Conservation (phyloP, 2,113 vertebrate genomes). For the Cebidichthys violaceus region DNA sequence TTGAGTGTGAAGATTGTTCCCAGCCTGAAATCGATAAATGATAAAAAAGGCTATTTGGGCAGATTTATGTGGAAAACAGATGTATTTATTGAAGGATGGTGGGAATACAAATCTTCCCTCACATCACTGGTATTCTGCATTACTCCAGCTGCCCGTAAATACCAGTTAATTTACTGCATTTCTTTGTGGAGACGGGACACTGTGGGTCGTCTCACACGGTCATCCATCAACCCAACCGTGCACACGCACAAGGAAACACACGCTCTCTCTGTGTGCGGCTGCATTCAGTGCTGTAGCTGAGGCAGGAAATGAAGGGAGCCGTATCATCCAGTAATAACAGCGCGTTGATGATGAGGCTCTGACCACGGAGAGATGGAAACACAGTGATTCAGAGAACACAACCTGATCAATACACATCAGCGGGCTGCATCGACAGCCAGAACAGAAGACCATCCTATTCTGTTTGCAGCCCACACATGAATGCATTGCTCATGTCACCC, state of each 20-base stretch:
- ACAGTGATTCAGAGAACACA: slow-evolving; percentile 63
- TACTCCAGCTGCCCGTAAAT: slow-evolving; percentile 19
- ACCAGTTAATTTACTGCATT: slow-evolving; percentile 42
- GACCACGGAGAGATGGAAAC: slow-evolving; percentile 63
- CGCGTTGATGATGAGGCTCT: slow-evolving; percentile 64
- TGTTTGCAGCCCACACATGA: slow-evolving; percentile 61
- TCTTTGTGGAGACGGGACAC: slow-evolving; percentile 55
- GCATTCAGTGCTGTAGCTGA: slow-evolving; percentile 48
- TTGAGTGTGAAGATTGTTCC: not conserved
- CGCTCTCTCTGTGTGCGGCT: not conserved
- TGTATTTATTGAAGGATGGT: slow-evolving; percentile 4
- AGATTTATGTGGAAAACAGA: slow-evolving; percentile 5
- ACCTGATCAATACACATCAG: slow-evolving; percentile 65
- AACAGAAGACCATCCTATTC: slow-evolving; percentile 58
- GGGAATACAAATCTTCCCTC: slow-evolving; percentile 18
- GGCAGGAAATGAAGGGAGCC: slow-evolving; percentile 78
- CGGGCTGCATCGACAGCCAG: slow-evolving; percentile 41
- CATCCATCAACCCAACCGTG: slow-evolving; percentile 14
- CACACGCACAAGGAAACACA: not conserved
- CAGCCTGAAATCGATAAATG: not conserved
- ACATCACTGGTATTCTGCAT: slow-evolving; percentile 28
- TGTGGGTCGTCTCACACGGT: slow-evolving; percentile 43
- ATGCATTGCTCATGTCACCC: slow-evolving; percentile 43
- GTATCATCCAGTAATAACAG: slow-evolving; percentile 74
- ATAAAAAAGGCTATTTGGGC: not conserved